phyloP scores from a whole-genome alignment of 1,140 invertebrate genomes.

The Drosophila melanogaster region DNA sequence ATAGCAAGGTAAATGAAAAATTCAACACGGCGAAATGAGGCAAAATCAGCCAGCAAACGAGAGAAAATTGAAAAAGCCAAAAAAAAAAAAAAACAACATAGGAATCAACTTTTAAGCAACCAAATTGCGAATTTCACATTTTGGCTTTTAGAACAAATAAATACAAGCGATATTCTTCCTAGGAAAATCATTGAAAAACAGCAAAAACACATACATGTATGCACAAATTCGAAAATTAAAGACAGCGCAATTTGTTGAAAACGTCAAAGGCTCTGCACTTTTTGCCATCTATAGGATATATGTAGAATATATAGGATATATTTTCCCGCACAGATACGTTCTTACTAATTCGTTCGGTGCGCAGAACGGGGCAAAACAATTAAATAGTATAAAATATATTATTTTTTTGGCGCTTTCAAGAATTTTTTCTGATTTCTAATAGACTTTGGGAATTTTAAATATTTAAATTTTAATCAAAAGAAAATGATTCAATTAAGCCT shows the following conservation, averaged over 20 bases:
- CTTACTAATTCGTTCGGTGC: constrained; percentile 30
- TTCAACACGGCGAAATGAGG: constrained; percentile 51
- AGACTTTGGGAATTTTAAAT: no score
- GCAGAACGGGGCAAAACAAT: background rate
- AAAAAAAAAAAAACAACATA: constrained; percentile 8
- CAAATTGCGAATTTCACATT: constrained; percentile 56
- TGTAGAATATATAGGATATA: constrained; percentile 36
- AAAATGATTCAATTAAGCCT: no score
- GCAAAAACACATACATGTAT: background rate
- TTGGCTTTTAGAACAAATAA: constrained; percentile 69
- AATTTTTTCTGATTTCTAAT: no score
- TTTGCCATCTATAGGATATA: constrained; percentile 58
- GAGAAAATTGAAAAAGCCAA: constrained; percentile 18
- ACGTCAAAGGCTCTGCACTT: constrained; percentile 67
- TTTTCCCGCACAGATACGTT: constrained; percentile 20
- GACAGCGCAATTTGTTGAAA: constrained; percentile 61
- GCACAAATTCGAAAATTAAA: constrained; percentile 33
- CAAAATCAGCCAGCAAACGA: constrained; percentile 37
- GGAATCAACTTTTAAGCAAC: constrained; percentile 44
- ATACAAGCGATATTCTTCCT: constrained; percentile 59
- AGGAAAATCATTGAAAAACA: constrained; percentile 32
- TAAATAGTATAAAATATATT: constrained; percentile 4
- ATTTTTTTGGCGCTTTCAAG: background rate
- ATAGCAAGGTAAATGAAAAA: constrained; percentile 77
- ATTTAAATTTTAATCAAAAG: no score